These are phyloP conservation scores for Dromas ardeola DNA, from an alignment of 2,113 vertebrate species.

Conservation along the genomic window DNA sequence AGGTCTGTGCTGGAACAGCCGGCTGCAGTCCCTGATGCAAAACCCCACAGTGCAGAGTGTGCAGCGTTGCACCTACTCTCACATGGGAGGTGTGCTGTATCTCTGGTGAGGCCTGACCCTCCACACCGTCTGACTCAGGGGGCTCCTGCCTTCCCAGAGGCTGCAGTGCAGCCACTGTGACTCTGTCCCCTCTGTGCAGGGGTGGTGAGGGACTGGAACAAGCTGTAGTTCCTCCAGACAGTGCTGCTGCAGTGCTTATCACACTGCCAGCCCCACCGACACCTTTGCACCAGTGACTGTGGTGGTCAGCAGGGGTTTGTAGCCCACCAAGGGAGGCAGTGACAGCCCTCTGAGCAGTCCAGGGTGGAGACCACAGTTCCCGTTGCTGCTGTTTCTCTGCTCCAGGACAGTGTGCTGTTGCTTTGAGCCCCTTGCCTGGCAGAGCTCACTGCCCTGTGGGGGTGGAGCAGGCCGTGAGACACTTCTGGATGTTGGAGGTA, in stretches of 20 bases:
- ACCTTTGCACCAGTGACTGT: neutral
- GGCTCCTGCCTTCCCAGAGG: neutral
- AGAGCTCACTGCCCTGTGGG: neutral
- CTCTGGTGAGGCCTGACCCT: neutral
- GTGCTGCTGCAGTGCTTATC: neutral
- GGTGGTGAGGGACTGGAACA: neutral
- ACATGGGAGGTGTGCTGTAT: fast-evolving
- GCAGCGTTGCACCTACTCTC: fast-evolving
- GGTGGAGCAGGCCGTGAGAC: neutral
- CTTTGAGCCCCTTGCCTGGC: neutral
- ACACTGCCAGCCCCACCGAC: fast-evolving
- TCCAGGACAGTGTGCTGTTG: neutral
- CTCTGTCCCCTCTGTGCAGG: neutral
- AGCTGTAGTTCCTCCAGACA: neutral
- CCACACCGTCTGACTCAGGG: fast-evolving
- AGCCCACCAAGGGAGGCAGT: neutral
- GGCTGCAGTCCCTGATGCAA: fast-evolving
- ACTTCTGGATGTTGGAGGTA: neutral
- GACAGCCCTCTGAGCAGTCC: fast-evolving
- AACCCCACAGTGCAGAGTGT: neutral
- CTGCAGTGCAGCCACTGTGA: fast-evolving
- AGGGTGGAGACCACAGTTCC: neutral
- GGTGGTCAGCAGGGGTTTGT: neutral
- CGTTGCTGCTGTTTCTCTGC: neutral
- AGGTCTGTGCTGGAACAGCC: fast-evolving